These are phyloP conservation scores for Leucoma salicis DNA, from an alignment of 2,888 invertebrate genomes.

Conservation along the genomic window DNA sequence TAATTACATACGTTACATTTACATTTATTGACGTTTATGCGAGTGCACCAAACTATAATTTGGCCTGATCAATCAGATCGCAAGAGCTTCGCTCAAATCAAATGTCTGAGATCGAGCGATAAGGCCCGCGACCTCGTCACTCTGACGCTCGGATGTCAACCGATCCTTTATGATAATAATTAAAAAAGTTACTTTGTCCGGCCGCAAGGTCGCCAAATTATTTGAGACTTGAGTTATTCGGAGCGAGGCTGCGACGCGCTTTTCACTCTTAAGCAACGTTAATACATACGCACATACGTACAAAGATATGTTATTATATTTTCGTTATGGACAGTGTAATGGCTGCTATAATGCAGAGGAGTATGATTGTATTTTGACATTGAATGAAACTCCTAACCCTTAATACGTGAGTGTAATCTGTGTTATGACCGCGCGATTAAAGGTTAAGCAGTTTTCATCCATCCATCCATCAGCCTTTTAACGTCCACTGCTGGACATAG, in stretches of 20 bases:
- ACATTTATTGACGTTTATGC: slow-evolving; percentile 22
- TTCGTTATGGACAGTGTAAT: slow-evolving; percentile 66
- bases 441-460: slow-evolving; percentile 21
- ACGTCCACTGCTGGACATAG: no score
- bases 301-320: slow-evolving; percentile 67
- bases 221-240: slow-evolving; percentile 71
- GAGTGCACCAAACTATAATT: slow-evolving; percentile 24
- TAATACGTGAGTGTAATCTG: slow-evolving; percentile 17
- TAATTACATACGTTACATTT: slow-evolving; percentile 30
- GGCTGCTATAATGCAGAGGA: slow-evolving; percentile 34
- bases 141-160: slow-evolving; percentile 65
- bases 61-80: slow-evolving; percentile 19
- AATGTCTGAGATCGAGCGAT: slow-evolving; percentile 29
- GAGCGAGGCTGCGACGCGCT: slow-evolving; percentile 63
- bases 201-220: slow-evolving; percentile 67
- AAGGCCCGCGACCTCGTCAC: slow-evolving; percentile 40
- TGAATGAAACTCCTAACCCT: slow-evolving; percentile 26
- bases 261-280: slow-evolving; percentile 60
- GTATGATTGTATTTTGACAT: slow-evolving; percentile 32
- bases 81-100: slow-evolving; percentile 21
- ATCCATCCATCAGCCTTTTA: no score
- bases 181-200: slow-evolving; percentile 65
- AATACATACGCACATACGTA: slow-evolving; percentile 46
- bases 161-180: slow-evolving; percentile 67
- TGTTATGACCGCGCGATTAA: slow-evolving; percentile 12